Conservation (phyloP, 2,113 vertebrate species). For the Apaloderma vittatum region DNA sequence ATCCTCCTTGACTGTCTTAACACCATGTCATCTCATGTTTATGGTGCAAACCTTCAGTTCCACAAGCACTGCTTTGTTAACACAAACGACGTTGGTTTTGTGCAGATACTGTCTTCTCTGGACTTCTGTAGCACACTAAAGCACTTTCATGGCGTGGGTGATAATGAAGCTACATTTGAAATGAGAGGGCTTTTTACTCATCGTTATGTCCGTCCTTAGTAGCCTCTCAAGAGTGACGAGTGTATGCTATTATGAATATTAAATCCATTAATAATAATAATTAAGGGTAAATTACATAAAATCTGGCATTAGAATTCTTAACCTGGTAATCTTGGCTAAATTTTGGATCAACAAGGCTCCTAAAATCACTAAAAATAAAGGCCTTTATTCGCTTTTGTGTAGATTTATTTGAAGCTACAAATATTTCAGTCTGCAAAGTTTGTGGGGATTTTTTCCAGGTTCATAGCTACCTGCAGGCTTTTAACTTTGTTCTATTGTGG, state of each 20-base stretch:
- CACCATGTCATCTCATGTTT: background rate
- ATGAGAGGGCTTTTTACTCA: background rate
- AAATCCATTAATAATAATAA: constrained; percentile 10
- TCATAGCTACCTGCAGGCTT: background rate
- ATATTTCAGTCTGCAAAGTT: background rate
- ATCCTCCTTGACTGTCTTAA: background rate
- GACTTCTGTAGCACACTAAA: background rate
- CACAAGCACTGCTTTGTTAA: background rate
- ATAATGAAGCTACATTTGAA: constrained; percentile 2
- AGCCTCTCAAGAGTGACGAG: background rate
- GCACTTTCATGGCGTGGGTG: background rate
- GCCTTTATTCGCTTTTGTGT: background rate
- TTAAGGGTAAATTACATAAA: background rate
- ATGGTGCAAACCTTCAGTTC: background rate
- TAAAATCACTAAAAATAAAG: background rate
- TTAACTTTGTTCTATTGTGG: background rate
- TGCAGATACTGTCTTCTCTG: background rate
- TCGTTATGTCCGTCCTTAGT: background rate
- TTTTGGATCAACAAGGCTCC: background rate
- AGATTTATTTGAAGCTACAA: background rate
- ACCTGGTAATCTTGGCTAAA: background rate
- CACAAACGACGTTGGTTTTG: background rate
- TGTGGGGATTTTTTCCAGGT: fast-evolving
- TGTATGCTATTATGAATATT: background rate
- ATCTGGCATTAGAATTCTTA: background rate